Evolutionary conservation across 2,888 invertebrate species (phyloP).

Genomic region (Lasioglossum malachurum): DNA sequence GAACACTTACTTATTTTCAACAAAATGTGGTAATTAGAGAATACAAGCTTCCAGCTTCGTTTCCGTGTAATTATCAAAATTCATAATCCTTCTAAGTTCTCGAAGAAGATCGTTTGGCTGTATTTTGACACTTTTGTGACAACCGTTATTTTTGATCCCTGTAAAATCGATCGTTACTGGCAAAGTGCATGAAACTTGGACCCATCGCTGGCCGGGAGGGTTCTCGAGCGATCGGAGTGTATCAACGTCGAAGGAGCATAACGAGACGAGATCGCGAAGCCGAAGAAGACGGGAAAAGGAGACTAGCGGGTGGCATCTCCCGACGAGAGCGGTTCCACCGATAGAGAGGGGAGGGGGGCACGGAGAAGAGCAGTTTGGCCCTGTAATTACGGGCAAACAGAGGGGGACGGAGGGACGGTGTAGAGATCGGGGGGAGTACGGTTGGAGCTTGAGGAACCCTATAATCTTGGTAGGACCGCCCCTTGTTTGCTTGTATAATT

Average conservation of each 20-base stretch:
- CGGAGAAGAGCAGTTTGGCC: constrained; percentile 77
- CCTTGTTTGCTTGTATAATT: constrained; percentile 84
- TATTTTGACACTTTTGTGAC: too few species aligned
- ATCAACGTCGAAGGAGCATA: constrained; percentile 24
- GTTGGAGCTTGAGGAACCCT: constrained; percentile 72
- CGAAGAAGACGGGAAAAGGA: constrained; percentile 61
- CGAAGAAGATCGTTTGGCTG: too few species aligned
- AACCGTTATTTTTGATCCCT: too few species aligned
- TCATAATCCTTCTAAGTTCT: too few species aligned
- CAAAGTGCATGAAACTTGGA: not conserved
- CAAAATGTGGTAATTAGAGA: too few species aligned
- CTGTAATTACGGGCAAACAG: constrained; percentile 81
- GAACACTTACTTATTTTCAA: too few species aligned
- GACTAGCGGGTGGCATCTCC: constrained; percentile 73
- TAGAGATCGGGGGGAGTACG: constrained; percentile 23
- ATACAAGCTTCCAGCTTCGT: too few species aligned
- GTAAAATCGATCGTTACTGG: too few species aligned
- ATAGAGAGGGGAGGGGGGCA: constrained; percentile 53
- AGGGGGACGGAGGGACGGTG: constrained; percentile 60
- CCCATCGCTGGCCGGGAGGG: not conserved
- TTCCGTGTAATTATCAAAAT: too few species aligned
- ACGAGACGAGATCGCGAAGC: not conserved
- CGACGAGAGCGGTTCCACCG: constrained; percentile 33
- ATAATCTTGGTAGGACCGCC: constrained; percentile 82
- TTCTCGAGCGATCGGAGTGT: constrained; percentile 15